These are phyloP conservation scores for Augochlora pura DNA, from an alignment of 1,140 invertebrate genomes.

Conservation along the genomic window DNA sequence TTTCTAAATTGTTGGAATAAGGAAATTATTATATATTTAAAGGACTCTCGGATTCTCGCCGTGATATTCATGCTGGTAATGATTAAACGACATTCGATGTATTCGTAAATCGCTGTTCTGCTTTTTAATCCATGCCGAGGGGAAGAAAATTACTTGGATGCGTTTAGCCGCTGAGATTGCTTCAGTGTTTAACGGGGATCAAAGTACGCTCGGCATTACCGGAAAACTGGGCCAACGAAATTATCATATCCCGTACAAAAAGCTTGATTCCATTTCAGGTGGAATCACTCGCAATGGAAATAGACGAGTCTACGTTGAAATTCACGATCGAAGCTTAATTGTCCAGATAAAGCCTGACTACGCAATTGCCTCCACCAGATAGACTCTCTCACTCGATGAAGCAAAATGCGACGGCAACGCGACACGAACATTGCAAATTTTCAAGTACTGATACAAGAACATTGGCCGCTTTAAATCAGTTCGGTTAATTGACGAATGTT, in stretches of 20 bases:
- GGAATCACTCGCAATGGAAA: not conserved
- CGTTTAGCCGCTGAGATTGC: conserved; percentile 17
- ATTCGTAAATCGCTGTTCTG: not conserved
- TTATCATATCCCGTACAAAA: conserved; percentile 23
- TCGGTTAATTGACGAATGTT: too few relatives aligned
- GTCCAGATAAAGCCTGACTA: not conserved
- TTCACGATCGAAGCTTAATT: conserved; percentile 17
- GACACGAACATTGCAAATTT: too few relatives aligned
- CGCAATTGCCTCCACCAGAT: not conserved
- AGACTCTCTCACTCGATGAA: too few relatives aligned
- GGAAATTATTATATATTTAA: too few relatives aligned
- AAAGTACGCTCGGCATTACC: conserved; percentile 6
- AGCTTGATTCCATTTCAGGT: not conserved
- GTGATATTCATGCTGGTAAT: too few relatives aligned
- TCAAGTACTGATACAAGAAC: too few relatives aligned
- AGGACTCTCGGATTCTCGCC: too few relatives aligned
- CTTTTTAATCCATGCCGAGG: too few relatives aligned
- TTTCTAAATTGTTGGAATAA: too few relatives aligned
- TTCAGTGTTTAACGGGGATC: conserved; percentile 27
- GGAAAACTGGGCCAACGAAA: conserved; percentile 24
- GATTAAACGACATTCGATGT: too few relatives aligned
- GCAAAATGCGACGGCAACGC: too few relatives aligned
- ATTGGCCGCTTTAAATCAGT: too few relatives aligned
- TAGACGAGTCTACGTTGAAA: not conserved
- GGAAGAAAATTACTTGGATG: conserved; percentile 13